Evolutionary conservation across 2,797 vertebrate species (phyloP), one percentile per base, ranked within the genome.

Genomic region (Anguilla megastoma): DNA sequence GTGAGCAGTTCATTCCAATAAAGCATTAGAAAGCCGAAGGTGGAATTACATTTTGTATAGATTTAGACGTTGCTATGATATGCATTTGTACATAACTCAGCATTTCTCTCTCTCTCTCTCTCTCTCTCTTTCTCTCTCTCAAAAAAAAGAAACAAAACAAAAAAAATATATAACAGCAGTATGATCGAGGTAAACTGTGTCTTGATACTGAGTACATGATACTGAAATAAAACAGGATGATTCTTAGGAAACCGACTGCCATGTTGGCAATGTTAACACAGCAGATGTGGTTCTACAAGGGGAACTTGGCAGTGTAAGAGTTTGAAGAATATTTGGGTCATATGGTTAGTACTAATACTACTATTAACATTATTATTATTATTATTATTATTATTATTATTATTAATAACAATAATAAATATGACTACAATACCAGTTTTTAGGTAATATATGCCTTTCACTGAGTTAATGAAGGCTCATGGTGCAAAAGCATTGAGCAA

Each of bases 41-140:
- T 80, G 76, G 76, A 80, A 21, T 80, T 80, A 24, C 76, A 74
- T 27, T 74, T 33, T 21, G 76, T 48, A 1, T 24, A 45, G 76
- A 24, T 33, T 91, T 91, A 71, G 91, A 94, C 92, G 91, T 91
- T 92, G 92, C 93, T 91, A 91, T 76, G 90, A 91, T 84, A 71
- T 94, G 92, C 95, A 93, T 94, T 95, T 94, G 93, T 95, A 95
- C 91, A 93, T 94, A 94, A 89, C 90, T 94, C 93, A 92, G 93
- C 92, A 90, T 94, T 94, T 94, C 1, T 69, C 63, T 69, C 63
- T 69, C 63, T 27, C 63, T 69, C n/a, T 69, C 63, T 69, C 63
- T n/a, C 21, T 58, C 54, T 58, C 54, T 58, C 54, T 58, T 16
- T 56, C 54, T 58, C 54, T 56, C 54, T 56, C 54, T 24, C 14